Percentiles rank a stretch among this genome's conserved stretches.
Conservation (phyloP, 2,113 vertebrate genomes). For the Apteryx owenii region DNA sequence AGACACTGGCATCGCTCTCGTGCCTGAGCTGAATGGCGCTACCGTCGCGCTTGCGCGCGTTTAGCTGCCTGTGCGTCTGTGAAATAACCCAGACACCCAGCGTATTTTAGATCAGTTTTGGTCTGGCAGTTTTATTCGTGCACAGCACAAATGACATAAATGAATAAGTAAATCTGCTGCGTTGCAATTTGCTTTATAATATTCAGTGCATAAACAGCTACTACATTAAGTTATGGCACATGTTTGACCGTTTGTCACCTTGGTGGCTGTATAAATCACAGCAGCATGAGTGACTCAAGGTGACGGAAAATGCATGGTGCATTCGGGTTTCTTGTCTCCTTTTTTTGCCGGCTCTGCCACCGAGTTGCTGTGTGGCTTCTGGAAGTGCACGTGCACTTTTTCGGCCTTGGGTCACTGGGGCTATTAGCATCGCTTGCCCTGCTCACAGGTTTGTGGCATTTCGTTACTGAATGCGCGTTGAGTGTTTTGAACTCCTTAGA, state of each 20-base stretch:
- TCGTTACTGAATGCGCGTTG: fast-evolving
- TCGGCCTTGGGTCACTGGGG: not conserved
- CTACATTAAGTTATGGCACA: not conserved
- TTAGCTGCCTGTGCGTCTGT: not conserved
- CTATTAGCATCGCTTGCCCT: fast-evolving
- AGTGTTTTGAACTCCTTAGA: not conserved
- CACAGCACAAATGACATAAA: not conserved
- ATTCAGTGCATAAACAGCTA: not conserved
- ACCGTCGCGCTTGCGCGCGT: not conserved
- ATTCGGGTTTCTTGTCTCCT: not conserved
- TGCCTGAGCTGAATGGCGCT: not conserved
- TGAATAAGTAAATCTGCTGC: not conserved
- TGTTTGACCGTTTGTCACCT: not conserved
- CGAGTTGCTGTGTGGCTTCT: not conserved
- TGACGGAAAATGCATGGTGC: too few species aligned
- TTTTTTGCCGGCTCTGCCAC: not conserved
- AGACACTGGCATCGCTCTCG: not conserved
- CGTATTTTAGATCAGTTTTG: not conserved
- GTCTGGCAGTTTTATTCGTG: not conserved
- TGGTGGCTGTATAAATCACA: not conserved
- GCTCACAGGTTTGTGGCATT: too few species aligned
- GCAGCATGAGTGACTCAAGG: not conserved
- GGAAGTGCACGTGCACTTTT: not conserved
- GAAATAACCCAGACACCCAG: not conserved
- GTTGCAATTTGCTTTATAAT: not conserved